These are phyloP conservation scores for Trochalopteron elliotii DNA, from an alignment of 2,113 vertebrate genomes.

Conservation along the genomic window DNA sequence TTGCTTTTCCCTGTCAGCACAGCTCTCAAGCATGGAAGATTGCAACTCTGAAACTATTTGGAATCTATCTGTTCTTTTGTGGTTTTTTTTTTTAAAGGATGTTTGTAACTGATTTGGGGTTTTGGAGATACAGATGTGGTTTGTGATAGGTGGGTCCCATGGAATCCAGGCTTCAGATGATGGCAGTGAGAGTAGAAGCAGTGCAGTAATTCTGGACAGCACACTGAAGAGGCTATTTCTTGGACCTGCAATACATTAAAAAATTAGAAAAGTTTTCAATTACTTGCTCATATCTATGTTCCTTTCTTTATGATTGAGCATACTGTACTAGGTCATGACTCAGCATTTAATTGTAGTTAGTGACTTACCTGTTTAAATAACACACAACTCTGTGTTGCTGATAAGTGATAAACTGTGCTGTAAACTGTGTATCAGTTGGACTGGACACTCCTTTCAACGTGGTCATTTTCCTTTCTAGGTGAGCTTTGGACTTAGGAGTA, in stretches of 20 bases:
- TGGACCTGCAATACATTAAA: background rate
- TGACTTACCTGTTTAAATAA: background rate
- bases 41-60: background rate
- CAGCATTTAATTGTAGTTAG: background rate
- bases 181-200: background rate
- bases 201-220: background rate
- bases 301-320: background rate
- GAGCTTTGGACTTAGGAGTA: background rate
- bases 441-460: background rate
- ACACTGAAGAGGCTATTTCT: background rate
- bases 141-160: background rate
- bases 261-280: background rate
- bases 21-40: background rate
- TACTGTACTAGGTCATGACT: background rate
- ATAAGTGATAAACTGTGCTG: background rate
- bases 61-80: background rate
- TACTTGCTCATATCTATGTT: background rate
- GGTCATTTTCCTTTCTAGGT: background rate
- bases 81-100: background rate
- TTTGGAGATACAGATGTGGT: background rate
- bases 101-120: background rate
- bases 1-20: background rate
- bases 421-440: background rate
- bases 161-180: background rate
- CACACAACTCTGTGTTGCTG: background rate